Percentiles rank a stretch among this genome's conserved stretches.
Evolutionary conservation across 1,140 invertebrate genomes (phyloP).

Genomic region (Apis dorsata): DNA sequence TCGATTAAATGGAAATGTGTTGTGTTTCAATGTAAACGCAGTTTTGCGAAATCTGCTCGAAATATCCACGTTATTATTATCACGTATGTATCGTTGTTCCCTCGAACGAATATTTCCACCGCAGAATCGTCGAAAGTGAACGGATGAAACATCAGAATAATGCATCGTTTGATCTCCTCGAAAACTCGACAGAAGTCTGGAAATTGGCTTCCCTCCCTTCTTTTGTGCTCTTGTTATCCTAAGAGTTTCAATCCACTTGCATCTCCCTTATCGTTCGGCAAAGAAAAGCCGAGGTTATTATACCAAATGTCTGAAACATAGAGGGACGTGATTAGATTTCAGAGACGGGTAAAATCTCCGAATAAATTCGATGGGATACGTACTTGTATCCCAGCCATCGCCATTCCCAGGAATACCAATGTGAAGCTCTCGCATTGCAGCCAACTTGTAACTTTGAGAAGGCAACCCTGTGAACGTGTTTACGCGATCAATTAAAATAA

Average conservation of each 20-base stretch:
- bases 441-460: slow-evolving; percentile 71
- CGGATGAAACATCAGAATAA: not conserved
- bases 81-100: slow-evolving; percentile 32
- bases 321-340: not conserved
- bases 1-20: no score
- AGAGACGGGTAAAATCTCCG: no score
- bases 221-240: not conserved
- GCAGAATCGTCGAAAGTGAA: not conserved
- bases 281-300: slow-evolving; percentile 71
- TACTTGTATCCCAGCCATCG: slow-evolving; percentile 73
- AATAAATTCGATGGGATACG: not conserved
- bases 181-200: not conserved
- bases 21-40: no score
- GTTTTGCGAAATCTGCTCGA: not conserved
- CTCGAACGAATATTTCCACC: not conserved
- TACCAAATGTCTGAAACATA: slow-evolving; percentile 72
- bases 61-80: not conserved
- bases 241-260: slow-evolving; percentile 53
- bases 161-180: not conserved
- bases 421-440: slow-evolving; percentile 71
- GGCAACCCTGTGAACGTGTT: slow-evolving; percentile 69
- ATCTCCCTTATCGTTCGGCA: slow-evolving; percentile 69
- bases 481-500: no score
- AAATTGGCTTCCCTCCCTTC: not conserved
- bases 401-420: slow-evolving; percentile 70